These are phyloP conservation scores for Orgyia antiqua DNA, from an alignment of 2,888 invertebrate species.

Conservation along the genomic window DNA sequence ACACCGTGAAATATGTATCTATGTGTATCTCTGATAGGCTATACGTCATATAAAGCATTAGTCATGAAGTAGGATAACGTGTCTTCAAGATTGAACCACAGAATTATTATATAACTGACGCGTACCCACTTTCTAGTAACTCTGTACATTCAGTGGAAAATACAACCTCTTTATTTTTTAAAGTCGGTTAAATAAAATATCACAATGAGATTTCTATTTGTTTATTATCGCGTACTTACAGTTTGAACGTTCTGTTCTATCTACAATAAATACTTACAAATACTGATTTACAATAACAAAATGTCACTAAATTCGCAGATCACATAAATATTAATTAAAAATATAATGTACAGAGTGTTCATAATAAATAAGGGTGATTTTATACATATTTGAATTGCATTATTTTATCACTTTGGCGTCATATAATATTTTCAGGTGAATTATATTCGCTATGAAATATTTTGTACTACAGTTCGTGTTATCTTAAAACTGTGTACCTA, in stretches of 20 bases:
- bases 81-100: too few species aligned
- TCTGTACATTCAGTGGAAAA: too few species aligned
- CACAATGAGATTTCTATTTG: background rate
- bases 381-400: background rate
- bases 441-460: too few species aligned
- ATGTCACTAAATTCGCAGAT: slow-evolving; percentile 5
- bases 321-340: slow-evolving; percentile 6
- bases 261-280: slow-evolving; percentile 37
- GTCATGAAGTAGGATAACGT: too few species aligned
- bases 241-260: slow-evolving; percentile 5
- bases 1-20: too few species aligned
- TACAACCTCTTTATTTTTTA: too few species aligned
- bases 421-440: background rate
- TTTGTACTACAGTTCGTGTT: too few species aligned
- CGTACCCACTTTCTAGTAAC: too few species aligned
- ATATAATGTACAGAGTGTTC: slow-evolving; percentile 9
- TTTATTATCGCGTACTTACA: background rate
- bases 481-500: too few species aligned
- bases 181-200: background rate
- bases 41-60: too few species aligned
- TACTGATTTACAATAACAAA: slow-evolving; percentile 30
- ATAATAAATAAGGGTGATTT: background rate
- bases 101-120: too few species aligned
- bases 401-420: slow-evolving; percentile 1
- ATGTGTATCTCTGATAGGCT: too few species aligned